These are phyloP conservation scores for Dermatemys mawii DNA, from an alignment of 2,113 vertebrate genomes.

Conservation along the genomic window DNA sequence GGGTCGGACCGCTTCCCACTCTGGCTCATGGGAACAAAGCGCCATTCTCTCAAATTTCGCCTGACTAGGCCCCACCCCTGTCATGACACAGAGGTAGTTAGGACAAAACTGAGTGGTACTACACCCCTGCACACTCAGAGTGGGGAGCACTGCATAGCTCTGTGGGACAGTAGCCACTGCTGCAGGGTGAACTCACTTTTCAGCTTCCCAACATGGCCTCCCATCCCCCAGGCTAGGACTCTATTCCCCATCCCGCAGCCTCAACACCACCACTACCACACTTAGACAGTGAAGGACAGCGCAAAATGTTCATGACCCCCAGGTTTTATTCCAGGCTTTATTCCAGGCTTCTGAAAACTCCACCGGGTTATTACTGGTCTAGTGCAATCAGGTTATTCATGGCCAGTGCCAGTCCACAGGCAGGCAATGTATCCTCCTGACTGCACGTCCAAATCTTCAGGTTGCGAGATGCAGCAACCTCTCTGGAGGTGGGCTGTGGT, in stretches of 20 bases:
- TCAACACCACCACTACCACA: background rate
- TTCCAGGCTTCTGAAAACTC: background rate
- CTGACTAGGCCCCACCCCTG: too few species aligned
- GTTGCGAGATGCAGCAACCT: background rate
- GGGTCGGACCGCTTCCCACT: too few species aligned
- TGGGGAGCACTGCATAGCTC: background rate
- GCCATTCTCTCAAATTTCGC: too few species aligned
- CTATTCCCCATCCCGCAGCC: background rate
- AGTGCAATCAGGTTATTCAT: background rate
- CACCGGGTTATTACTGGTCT: background rate
- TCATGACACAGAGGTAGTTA: background rate
- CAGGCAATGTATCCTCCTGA: background rate
- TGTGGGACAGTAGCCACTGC: background rate
- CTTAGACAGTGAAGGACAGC: background rate
- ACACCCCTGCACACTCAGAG: background rate
- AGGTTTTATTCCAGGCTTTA: background rate
- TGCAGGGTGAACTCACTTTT: background rate
- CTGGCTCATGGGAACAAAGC: too few species aligned
- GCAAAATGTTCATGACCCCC: background rate
- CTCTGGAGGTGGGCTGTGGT: background rate
- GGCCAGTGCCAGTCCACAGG: background rate
- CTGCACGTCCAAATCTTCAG: background rate
- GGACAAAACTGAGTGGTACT: background rate
- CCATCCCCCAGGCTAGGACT: background rate
- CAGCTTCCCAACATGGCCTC: background rate